Evolutionary conservation across 2,797 vertebrate genomes (phyloP).

Genomic region (Valencia hispanica): DNA sequence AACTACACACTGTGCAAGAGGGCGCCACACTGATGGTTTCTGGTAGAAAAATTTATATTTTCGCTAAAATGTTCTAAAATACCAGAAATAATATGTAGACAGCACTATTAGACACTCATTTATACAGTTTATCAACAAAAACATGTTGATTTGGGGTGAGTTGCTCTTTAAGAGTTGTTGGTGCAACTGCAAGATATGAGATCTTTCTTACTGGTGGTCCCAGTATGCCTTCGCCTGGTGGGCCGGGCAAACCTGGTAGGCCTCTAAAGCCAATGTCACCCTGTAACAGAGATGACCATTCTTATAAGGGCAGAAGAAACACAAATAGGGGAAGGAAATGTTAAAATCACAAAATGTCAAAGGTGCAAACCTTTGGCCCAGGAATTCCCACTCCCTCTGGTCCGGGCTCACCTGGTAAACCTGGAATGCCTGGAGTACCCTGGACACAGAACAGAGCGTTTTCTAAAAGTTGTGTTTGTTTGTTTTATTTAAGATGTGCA

Average conservation of each 20-base stretch:
- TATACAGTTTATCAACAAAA: too few species aligned
- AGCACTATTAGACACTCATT: too few species aligned
- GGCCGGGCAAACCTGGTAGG: slow-evolving; percentile 83
- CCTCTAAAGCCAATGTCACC: slow-evolving; percentile 90
- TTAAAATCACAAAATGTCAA: background rate
- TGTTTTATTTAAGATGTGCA: background rate
- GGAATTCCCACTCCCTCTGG: slow-evolving; percentile 87
- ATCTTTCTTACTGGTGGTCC: slow-evolving; percentile 85
- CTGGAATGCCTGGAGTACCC: slow-evolving; percentile 86
- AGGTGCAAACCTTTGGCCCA: slow-evolving; percentile 86
- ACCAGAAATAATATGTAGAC: too few species aligned
- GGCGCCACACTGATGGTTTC: too few species aligned
- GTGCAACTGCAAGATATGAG: background rate
- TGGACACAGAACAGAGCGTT: slow-evolving; percentile 52
- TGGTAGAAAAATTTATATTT: too few species aligned
- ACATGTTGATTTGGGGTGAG: too few species aligned
- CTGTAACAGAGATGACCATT: slow-evolving; percentile 67
- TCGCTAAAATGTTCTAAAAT: too few species aligned
- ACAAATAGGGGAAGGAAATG: background rate
- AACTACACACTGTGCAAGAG: too few species aligned
- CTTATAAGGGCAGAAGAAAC: slow-evolving; percentile 5
- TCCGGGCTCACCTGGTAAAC: slow-evolving; percentile 85
- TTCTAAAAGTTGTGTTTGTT: slow-evolving; percentile 3
- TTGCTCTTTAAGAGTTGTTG: too few species aligned
- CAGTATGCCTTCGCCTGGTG: slow-evolving; percentile 87